Evolutionary conservation across 1,140 invertebrate genomes (phyloP).

Genomic region (Drosophila nigrodunni): DNA sequence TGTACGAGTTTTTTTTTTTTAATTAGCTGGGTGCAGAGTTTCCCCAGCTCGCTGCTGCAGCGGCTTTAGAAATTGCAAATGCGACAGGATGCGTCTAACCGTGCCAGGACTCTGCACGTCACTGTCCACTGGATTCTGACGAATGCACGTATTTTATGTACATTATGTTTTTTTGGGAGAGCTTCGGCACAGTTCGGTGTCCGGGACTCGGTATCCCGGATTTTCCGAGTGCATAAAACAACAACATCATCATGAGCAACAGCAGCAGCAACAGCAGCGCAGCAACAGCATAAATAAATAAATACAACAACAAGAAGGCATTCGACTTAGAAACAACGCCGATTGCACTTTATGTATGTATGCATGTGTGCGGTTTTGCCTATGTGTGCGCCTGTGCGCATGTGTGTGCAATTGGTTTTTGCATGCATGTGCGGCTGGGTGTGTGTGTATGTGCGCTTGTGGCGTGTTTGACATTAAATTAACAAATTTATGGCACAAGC

Average conservation of each 20-base stretch:
- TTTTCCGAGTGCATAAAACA: conserved; percentile 1
- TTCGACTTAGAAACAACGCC: conserved; percentile 32
- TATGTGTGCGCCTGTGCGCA: conserved; percentile 2
- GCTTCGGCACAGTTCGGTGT: conserved; percentile 30
- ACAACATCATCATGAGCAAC: too few species aligned
- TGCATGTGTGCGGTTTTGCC: too few species aligned
- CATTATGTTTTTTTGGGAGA: neutral
- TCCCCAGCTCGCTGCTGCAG: neutral
- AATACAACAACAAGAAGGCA: conserved; percentile 3
- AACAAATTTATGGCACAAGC: conserved; percentile 46
- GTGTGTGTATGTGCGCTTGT: conserved; percentile 2
- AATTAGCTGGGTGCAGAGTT: neutral
- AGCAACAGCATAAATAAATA: conserved; percentile 1
- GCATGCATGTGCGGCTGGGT: neutral
- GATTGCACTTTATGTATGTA: conserved; percentile 33
- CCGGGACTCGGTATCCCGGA: conserved; percentile 25
- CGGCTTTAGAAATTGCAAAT: neutral
- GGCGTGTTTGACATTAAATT: conserved; percentile 49
- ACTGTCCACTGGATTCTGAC: conserved; percentile 17
- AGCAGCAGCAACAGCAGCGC: neutral
- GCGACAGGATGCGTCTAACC: neutral
- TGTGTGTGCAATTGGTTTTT: conserved; percentile 5
- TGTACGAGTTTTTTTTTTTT: too few species aligned
- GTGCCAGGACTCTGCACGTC: neutral
- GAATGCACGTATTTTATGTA: conserved; percentile 34